phyloP scores from a whole-genome alignment of 2,888 invertebrate genomes.

The Mimas tiliae region DNA sequence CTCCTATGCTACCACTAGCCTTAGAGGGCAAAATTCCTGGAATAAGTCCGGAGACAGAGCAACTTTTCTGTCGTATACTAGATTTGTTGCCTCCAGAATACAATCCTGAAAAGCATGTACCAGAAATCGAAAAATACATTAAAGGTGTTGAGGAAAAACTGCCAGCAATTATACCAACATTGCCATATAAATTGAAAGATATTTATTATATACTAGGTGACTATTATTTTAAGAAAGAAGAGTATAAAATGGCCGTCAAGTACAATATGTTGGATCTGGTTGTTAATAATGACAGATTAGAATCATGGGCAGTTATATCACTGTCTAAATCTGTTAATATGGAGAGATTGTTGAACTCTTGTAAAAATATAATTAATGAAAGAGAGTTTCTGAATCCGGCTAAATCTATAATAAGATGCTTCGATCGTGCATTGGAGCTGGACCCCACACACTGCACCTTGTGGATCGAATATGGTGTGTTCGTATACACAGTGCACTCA shows the following conservation, averaged over 20 bases:
- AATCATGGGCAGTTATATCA: constrained; percentile 97
- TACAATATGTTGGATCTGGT: constrained; percentile 94
- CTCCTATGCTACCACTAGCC: constrained; percentile 89
- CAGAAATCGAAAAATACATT: constrained; percentile 88
- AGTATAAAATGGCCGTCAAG: constrained; percentile 89
- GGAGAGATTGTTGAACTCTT: constrained; percentile 92
- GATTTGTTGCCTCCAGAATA: constrained; percentile 87
- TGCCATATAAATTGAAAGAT: constrained; percentile 87
- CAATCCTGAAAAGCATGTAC: constrained; percentile 86
- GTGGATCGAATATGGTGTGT: constrained; percentile 96
- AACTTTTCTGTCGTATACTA: constrained; percentile 88
- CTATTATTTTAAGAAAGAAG: constrained; percentile 95
- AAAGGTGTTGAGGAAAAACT: constrained; percentile 84
- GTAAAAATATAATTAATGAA: constrained; percentile 84
- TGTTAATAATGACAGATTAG: constrained; percentile 90
- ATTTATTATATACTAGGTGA: constrained; percentile 97
- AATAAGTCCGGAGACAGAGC: constrained; percentile 93
- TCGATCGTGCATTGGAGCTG: constrained; percentile 90
- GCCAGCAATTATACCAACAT: constrained; percentile 78
- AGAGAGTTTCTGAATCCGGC: constrained; percentile 88
- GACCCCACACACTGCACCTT: constrained; percentile 90
- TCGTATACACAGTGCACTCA: constrained; percentile 95
- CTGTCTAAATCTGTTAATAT: constrained; percentile 91
- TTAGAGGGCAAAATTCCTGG: constrained; percentile 90
- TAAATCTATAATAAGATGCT: constrained; percentile 91